These are phyloP conservation scores for Poecilia picta DNA, from an alignment of 2,797 vertebrate genomes.

Conservation along the genomic window DNA sequence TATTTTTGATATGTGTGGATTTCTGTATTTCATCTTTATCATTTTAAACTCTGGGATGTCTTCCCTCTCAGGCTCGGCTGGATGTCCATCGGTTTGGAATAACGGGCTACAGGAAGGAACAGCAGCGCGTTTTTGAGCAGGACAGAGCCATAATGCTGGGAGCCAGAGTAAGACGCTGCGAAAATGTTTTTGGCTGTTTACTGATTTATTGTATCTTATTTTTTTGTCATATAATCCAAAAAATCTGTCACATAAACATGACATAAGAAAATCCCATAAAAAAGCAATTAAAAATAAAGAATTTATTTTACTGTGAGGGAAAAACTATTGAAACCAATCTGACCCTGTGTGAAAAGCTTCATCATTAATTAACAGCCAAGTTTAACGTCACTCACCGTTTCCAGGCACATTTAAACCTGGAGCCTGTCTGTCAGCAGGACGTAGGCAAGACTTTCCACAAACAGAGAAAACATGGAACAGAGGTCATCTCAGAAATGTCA, in stretches of 20 bases:
- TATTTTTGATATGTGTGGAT: neutral
- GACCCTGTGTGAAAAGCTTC: neutral
- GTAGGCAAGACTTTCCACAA: too few relatives aligned
- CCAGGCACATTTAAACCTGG: too few relatives aligned
- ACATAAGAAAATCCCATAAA: neutral
- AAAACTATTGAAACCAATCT: neutral
- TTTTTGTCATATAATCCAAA: neutral
- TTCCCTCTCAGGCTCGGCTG: constrained; percentile 84
- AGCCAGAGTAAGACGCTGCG: constrained; percentile 82
- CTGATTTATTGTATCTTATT: neutral
- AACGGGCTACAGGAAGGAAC: constrained; percentile 91
- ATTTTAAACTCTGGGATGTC: neutral
- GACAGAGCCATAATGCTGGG: constrained; percentile 95
- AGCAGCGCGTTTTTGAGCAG: constrained; percentile 89
- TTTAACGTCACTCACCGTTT: too few relatives aligned
- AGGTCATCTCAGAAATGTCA: too few relatives aligned
- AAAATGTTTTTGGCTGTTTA: neutral
- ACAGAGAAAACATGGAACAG: too few relatives aligned
- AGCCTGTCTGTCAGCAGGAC: too few relatives aligned
- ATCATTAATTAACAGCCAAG: too few relatives aligned
- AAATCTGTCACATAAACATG: neutral
- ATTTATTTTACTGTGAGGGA: neutral
- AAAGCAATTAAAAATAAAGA: neutral
- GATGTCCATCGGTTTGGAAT: constrained; percentile 97
- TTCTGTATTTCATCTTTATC: neutral